phyloP scores from a whole-genome alignment of 2,797 vertebrate species.

The Otus scops region DNA sequence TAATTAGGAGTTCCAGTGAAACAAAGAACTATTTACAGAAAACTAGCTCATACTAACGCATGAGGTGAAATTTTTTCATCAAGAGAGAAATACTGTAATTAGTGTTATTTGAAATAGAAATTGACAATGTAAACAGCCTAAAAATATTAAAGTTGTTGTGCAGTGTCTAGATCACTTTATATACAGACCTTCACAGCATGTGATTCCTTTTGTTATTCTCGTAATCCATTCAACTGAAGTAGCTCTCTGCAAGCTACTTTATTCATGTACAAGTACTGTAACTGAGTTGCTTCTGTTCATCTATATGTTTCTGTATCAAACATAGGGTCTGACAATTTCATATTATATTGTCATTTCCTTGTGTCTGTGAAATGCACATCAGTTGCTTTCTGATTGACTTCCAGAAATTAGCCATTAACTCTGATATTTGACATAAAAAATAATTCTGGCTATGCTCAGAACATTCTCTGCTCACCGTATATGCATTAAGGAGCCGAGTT shows the following conservation, averaged over 20 bases:
- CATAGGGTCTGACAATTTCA: neutral
- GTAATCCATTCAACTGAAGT: neutral
- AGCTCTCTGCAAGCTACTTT: neutral
- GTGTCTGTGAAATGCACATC: neutral
- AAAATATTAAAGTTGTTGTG: neutral
- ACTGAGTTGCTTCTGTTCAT: neutral
- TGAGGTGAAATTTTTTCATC: neutral
- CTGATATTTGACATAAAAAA: neutral
- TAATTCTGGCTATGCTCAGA: neutral
- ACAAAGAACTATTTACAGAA: neutral
- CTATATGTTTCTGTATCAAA: neutral
- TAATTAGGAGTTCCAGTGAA: neutral
- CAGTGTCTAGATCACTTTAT: neutral
- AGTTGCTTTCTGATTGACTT: neutral
- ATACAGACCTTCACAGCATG: neutral
- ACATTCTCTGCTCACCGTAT: neutral
- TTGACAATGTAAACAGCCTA: neutral
- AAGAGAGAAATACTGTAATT: neutral
- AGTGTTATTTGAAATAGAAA: neutral
- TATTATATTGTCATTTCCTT: neutral
- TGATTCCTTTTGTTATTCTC: neutral
- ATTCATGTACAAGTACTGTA: neutral
- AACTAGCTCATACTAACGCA: neutral
- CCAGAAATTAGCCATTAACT: neutral
- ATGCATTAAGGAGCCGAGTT: neutral